Conservation (phyloP, 2,797 vertebrate species). For the Sebastiscus tertius region DNA sequence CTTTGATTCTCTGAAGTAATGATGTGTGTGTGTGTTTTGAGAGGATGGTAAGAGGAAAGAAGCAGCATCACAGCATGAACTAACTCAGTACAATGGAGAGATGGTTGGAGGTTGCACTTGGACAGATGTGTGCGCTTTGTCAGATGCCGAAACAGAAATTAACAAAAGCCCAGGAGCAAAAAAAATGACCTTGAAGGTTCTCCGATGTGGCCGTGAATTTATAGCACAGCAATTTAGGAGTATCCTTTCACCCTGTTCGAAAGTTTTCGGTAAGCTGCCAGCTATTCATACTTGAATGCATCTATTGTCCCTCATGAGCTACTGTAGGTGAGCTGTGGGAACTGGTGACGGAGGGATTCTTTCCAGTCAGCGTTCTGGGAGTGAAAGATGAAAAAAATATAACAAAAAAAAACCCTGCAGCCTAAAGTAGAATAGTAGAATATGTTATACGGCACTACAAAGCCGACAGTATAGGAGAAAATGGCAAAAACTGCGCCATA, state of each 20-base stretch:
- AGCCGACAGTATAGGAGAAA: constrained; percentile 3
- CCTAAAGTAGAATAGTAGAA: constrained; percentile 3
- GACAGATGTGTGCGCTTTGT: not conserved
- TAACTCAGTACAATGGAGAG: not conserved
- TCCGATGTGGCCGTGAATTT: constrained; percentile 29
- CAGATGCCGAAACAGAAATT: not conserved
- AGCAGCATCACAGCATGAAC: not conserved
- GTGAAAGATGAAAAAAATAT: not conserved
- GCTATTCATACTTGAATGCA: constrained; percentile 59
- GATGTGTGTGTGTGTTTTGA: not conserved
- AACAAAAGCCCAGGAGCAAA: not conserved
- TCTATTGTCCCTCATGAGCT: constrained; percentile 56
- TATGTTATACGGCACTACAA: not conserved
- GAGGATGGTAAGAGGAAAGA: not conserved
- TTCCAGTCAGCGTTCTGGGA: constrained; percentile 46
- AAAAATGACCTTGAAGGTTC: constrained; percentile 7
- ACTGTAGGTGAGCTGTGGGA: constrained; percentile 65
- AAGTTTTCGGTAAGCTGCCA: constrained; percentile 39
- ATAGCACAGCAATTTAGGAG: constrained; percentile 14
- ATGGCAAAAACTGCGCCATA: not conserved
- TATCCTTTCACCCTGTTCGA: constrained; percentile 39
- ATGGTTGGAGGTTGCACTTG: not conserved
- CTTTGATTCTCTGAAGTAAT: constrained; percentile 15
- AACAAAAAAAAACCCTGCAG: not conserved
- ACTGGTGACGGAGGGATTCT: constrained; percentile 46